These are phyloP conservation scores for Pocillopora meandrina DNA, from an alignment of 92 coral and sea anemone genomes.

Conservation along the genomic window DNA sequence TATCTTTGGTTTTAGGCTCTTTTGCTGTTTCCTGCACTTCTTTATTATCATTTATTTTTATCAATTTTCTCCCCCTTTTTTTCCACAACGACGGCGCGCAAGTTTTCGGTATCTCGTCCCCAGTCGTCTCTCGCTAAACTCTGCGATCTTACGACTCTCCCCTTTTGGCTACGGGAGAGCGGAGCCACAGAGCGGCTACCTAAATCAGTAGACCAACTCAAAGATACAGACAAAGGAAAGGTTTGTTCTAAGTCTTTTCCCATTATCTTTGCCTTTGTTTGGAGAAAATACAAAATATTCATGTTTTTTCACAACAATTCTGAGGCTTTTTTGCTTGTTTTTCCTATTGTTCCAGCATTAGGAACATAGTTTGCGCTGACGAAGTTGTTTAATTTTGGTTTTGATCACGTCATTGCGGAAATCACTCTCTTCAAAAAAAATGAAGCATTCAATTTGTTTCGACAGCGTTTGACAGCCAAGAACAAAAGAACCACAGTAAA, in stretches of 20 bases:
- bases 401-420: slow-evolving; percentile 7
- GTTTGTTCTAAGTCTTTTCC: neutral
- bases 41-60: too few species aligned
- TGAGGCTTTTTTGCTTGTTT: neutral
- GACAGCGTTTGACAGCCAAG: slow-evolving; percentile 18
- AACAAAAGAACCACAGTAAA: slow-evolving; percentile 21
- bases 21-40: too few species aligned
- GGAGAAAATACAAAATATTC: neutral
- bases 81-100: too few species aligned
- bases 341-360: neutral
- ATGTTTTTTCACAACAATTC: slow-evolving; percentile 3
- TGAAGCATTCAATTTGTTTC: slow-evolving; percentile 9
- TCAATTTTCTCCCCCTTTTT: too few species aligned
- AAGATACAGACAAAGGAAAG: neutral
- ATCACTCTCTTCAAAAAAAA: slow-evolving; percentile 25
- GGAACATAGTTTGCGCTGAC: slow-evolving; percentile 2
- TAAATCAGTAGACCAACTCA: too few species aligned
- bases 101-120: too few species aligned
- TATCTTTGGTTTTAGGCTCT: too few species aligned
- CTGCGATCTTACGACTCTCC: too few species aligned
- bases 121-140: too few species aligned
- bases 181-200: too few species aligned
- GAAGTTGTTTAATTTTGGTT: slow-evolving; percentile 24
- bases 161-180: too few species aligned
- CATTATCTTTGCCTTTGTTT: slow-evolving; percentile 1